Conservation (phyloP, 2,113 vertebrate species). For the Zosterops japonicus region DNA sequence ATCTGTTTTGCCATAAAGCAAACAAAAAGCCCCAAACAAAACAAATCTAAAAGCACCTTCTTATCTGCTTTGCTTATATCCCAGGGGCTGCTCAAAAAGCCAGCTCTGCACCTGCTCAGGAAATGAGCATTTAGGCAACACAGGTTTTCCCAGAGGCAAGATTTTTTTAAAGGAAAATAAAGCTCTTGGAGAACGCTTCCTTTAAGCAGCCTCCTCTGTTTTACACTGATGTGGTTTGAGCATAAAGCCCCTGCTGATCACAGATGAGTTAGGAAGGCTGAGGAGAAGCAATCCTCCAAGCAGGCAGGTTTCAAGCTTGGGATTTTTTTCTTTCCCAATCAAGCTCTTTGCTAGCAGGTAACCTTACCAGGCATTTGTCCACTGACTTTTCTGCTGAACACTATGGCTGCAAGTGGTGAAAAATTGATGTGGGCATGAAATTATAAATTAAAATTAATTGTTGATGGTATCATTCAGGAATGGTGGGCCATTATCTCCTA, state of each 20-base stretch:
- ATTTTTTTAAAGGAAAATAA: slow-evolving; percentile 34
- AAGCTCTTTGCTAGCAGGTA: not conserved
- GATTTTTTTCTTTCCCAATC: accelerated
- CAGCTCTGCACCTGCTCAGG: slow-evolving; percentile 1
- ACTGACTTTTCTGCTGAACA: not conserved
- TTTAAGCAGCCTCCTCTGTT: slow-evolving; percentile 13
- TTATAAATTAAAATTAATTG: not conserved
- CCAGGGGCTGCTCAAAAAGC: slow-evolving; percentile 15
- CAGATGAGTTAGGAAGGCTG: not conserved
- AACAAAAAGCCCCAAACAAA: not conserved
- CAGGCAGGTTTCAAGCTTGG: not conserved
- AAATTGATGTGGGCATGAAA: not conserved
- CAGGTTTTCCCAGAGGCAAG: slow-evolving; percentile 36
- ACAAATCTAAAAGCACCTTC: slow-evolving; percentile 36
- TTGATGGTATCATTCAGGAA: not conserved
- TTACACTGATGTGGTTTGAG: not conserved
- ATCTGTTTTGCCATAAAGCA: not conserved
- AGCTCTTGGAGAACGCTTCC: not conserved
- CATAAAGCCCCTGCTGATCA: not conserved
- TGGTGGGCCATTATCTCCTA: not conserved
- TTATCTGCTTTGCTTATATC: not conserved
- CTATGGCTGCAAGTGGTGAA: not conserved
- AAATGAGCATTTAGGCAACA: slow-evolving; percentile 30
- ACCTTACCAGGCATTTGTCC: not conserved
- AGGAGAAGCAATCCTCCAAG: not conserved